Base-by-base conservation (phyloP, 2,888 invertebrate genomes). In the Tetramorium bicarinatum region DNA sequence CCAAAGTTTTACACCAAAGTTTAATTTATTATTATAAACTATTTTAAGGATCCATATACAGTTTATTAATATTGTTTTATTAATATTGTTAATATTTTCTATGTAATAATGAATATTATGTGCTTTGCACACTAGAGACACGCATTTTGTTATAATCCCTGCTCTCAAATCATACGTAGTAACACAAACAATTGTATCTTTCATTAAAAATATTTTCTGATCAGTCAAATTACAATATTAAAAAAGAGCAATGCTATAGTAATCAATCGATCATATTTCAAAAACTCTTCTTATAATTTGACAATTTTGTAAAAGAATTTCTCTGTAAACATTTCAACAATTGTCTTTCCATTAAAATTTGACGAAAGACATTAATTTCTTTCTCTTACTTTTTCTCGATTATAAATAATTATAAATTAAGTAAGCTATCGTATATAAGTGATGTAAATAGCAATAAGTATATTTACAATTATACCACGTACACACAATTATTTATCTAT, bases 401-500 rank as follows among this genome's bases (percentile, higher is more conserved):
- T 47, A 56, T 69, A 79, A 71, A 59, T 79, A 79, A 38, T n/a
- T 47, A 72, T 59, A 71, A 56, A 56, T 44, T 56, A 71, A 29
- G 25, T 71, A 21, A 71, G 38, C 11, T 79, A 71, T 38, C 11
- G 8, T 18, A 7, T 56, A 34, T 44, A 77, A 21, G 34, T 61
- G 59, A 18, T 34, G 81, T 81, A 84, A 82, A 75, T 82, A 84
- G 44, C n/a, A 59, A 76, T 67, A 18, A 66, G 25, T 71, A 67
- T 85, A 85, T 85, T 77, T 85, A 85, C 85, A 85, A 76, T 84
- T 44, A 61, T 75, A 47, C 29, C 13, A 38, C 62, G 29, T 52
- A 66, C 21, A 29, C 29, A 83, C 18, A 82, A 77, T 83, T 72
- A 47, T 59, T 34, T 59, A 59, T 47, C 3, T 79, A 47, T 34